Evolutionary conservation across 2,113 vertebrate genomes (phyloP), one percentile per base, ranked within the genome.

Genomic region (Boulengeromyrus knoepffleri): DNA sequence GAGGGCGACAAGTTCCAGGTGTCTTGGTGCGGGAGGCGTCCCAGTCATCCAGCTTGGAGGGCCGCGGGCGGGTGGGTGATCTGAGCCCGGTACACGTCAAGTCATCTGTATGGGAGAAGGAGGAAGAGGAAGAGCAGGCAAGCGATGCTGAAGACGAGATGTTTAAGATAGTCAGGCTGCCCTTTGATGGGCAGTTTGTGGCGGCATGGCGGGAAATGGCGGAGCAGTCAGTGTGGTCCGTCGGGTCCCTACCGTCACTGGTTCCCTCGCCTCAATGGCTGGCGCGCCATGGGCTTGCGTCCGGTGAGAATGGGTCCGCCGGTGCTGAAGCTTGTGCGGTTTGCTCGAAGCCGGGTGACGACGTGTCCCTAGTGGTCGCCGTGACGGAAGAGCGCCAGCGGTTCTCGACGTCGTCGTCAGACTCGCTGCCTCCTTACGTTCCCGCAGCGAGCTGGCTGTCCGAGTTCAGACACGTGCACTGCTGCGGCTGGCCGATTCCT

Each of bases 151-250:
- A 87, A 36, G 85, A 85, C 10, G 45, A 4, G 49, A 31, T 7
- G 13, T 87, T 53, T 39, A 87, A 87, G 47, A 87, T 87, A 15
- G 50, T 87, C 49, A 36, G 50, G 85, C 49, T 87, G 85, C 85
- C 85, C 27, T 87, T 87, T 27, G 50, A 53, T 4, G 27, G 49
- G 45, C 85, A 87, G 47, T 87, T 50, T 39, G 50, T 39, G 49
- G 85, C 50, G 13, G 85, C n/a, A 2, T 87, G 85, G 85, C 49
- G 31, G 31, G 27, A n/a, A 50, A 19, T 42, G 47, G 85, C 92
- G 9, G 91, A 94, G 24, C 91, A 93, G 19, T 95, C 94, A 0
- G 84, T 94, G 31, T 95, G 94, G 95, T 95, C 94, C 2, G 94
- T 95, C 53, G 94, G 95, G 87, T 94, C 94, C 24, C 36, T 95